These are phyloP conservation scores for Nannobrachium achirus DNA, from an alignment of 2,113 vertebrate genomes.

Conservation along the genomic window DNA sequence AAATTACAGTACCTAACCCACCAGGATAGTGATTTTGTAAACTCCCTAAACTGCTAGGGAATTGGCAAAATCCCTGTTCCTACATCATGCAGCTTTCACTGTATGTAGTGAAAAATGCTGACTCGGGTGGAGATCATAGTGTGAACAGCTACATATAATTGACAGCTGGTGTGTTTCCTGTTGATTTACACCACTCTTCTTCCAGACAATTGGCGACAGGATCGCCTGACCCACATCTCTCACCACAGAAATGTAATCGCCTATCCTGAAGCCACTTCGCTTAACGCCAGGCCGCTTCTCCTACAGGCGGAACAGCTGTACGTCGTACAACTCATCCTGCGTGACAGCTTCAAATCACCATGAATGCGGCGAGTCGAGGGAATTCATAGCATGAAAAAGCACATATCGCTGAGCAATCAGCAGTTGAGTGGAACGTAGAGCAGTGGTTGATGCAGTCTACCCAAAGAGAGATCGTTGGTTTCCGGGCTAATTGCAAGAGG, in stretches of 20 bases:
- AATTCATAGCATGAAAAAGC: slow-evolving; percentile 56
- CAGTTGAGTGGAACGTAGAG: slow-evolving; percentile 49
- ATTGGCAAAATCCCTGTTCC: no score
- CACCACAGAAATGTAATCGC: slow-evolving; percentile 73
- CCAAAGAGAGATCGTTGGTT: slow-evolving; percentile 45
- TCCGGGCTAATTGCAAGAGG: slow-evolving; percentile 50
- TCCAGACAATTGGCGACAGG: slow-evolving; percentile 70
- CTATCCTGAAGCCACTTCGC: slow-evolving; percentile 71
- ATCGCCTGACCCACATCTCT: slow-evolving; percentile 82
- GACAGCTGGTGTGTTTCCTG: slow-evolving; percentile 73
- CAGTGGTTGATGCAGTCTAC: slow-evolving; percentile 42
- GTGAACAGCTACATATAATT: slow-evolving; percentile 38
- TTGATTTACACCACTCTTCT: slow-evolving; percentile 81
- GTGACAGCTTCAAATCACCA: slow-evolving; percentile 66
- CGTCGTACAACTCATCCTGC: slow-evolving; percentile 74
- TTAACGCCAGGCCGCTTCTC: slow-evolving; percentile 71
- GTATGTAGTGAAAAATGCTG: slow-evolving; percentile 18
- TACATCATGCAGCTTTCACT: not conserved
- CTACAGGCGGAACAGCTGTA: slow-evolving; percentile 78
- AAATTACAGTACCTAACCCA: no score
- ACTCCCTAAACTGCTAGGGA: no score
- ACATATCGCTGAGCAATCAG: slow-evolving; percentile 64
- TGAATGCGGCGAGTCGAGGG: slow-evolving; percentile 58
- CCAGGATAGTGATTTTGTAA: no score
- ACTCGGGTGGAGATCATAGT: not conserved